Percentiles rank a stretch among this genome's conserved stretches.
Evolutionary conservation across 1,140 invertebrate species (phyloP).

Genomic region (Physella acuta): DNA sequence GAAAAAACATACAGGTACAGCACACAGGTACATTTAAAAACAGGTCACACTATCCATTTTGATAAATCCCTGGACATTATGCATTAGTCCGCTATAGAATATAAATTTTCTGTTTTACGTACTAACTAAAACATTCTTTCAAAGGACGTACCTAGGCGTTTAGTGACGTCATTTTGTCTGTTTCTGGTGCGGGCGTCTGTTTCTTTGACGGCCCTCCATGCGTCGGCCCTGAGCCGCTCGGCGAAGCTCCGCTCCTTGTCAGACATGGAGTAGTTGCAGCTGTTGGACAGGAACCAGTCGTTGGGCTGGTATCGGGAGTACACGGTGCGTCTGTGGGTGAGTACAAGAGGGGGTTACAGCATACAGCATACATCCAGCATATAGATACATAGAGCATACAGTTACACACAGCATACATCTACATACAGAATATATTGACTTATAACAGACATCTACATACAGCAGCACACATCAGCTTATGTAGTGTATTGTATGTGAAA

Average conservation of each 20-base stretch:
- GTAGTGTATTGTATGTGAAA: neutral
- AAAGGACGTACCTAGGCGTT: conserved; percentile 57
- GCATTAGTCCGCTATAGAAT: no score
- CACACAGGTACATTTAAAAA: no score
- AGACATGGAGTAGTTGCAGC: conserved; percentile 80
- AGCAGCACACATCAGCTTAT: neutral
- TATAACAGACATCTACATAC: neutral
- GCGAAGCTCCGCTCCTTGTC: conserved; percentile 82
- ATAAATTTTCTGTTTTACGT: no score
- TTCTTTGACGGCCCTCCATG: conserved; percentile 57
- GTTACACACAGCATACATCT: neutral
- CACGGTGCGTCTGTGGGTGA: conserved; percentile 53
- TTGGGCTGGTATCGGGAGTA: conserved; percentile 75
- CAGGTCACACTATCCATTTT: no score
- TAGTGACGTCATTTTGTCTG: conserved; percentile 57
- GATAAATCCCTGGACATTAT: no score
- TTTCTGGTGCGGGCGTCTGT: conserved; percentile 58
- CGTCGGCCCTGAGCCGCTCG: conserved; percentile 64
- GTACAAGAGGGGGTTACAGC: neutral
- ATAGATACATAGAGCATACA: neutral
- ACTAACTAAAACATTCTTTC: no score
- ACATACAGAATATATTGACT: neutral
- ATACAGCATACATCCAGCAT: neutral
- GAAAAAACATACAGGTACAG: no score
- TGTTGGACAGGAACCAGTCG: conserved; percentile 86